These are phyloP conservation scores for Oscheius sp. DNA, from an alignment of 2,888 invertebrate species.

Conservation along the genomic window DNA sequence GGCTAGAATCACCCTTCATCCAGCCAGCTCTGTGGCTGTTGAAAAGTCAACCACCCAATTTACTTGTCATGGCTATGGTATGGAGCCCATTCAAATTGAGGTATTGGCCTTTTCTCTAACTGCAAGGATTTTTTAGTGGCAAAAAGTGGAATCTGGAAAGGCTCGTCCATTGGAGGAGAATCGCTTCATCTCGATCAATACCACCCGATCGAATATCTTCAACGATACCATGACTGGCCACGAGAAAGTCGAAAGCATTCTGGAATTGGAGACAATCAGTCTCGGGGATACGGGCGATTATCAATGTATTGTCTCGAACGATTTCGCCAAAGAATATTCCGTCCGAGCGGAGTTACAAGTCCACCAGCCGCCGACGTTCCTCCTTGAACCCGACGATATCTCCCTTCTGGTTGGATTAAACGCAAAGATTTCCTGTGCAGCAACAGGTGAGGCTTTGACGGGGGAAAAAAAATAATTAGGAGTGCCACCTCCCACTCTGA, in stretches of 20 bases:
- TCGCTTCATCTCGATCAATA: slow-evolving; percentile 35
- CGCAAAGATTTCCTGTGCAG: slow-evolving; percentile 51
- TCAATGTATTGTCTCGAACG: slow-evolving; percentile 51
- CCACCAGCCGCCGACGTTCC: slow-evolving; percentile 46
- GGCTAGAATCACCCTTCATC: slow-evolving; percentile 46
- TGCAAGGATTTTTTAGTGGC: slow-evolving; percentile 42
- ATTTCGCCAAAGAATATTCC: slow-evolving; percentile 44
- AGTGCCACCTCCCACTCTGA: slow-evolving; percentile 42
- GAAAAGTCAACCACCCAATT: slow-evolving; percentile 37
- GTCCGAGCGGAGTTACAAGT: slow-evolving; percentile 35
- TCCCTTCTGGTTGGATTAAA: slow-evolving; percentile 48
- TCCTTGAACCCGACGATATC: slow-evolving; percentile 47
- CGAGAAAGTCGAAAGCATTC: slow-evolving; percentile 38
- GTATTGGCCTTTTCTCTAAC: too few relatives aligned
- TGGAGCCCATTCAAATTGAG: slow-evolving; percentile 40
- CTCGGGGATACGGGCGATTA: slow-evolving; percentile 46
- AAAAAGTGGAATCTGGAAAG: slow-evolving; percentile 48
- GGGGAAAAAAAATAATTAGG: slow-evolving; percentile 10
- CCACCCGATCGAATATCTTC: slow-evolving; percentile 42
- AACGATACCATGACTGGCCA: slow-evolving; percentile 43
- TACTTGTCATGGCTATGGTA: slow-evolving; percentile 49
- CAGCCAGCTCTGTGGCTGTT: slow-evolving; percentile 33
- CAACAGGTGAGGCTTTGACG: slow-evolving; percentile 34
- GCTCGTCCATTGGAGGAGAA: slow-evolving; percentile 41
- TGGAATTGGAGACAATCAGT: slow-evolving; percentile 36